A percentile compares a stretch with the other conserved stretches of the same genome.
These are phyloP conservation scores for Drosophila subpulchrella DNA, from an alignment of 1,140 invertebrate species.

Conservation along the genomic window DNA sequence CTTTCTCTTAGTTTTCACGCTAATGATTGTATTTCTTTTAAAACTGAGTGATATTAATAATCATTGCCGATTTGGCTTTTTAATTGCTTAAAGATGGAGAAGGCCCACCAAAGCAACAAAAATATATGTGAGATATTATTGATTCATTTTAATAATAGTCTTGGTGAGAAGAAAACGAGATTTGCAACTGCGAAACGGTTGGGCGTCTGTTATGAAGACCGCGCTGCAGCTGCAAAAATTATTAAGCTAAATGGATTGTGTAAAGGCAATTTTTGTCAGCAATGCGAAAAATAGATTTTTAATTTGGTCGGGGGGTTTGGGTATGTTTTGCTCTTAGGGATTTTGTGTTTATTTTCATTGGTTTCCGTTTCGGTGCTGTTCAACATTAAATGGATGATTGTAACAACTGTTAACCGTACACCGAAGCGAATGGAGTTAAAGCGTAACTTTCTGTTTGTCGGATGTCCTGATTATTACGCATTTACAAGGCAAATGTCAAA, in stretches of 20 bases:
- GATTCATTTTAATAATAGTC: slow-evolving; percentile 15
- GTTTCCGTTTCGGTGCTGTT: slow-evolving; percentile 50
- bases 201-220: slow-evolving; percentile 7
- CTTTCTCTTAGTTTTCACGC: slow-evolving; percentile 2
- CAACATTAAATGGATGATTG: slow-evolving; percentile 67
- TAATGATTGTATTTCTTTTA: slow-evolving; percentile 23
- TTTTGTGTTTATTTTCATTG: slow-evolving; percentile 62
- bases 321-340: slow-evolving; percentile 23
- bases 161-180: slow-evolving; percentile 9
- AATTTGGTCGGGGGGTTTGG: slow-evolving; percentile 8
- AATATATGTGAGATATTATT: slow-evolving; percentile 1
- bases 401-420: slow-evolving; percentile 77
- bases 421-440: slow-evolving; percentile 70
- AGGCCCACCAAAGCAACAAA: background rate
- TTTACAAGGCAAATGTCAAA: slow-evolving; percentile 76
- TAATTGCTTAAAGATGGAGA: slow-evolving; percentile 21
- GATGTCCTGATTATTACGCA: slow-evolving; percentile 76
- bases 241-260: slow-evolving; percentile 17
- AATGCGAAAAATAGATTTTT: slow-evolving; percentile 21
- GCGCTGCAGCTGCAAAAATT: slow-evolving; percentile 30
- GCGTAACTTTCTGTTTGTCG: slow-evolving; percentile 68
- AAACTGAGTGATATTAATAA: slow-evolving; percentile 5
- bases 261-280: slow-evolving; percentile 29
- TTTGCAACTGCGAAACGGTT: slow-evolving; percentile 9
- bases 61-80: slow-evolving; percentile 2